A percentile compares a stretch with the other conserved stretches of the same genome.
These are phyloP conservation scores for Ichneumon xanthorius DNA, from an alignment of 2,888 invertebrate species.

Conservation along the genomic window DNA sequence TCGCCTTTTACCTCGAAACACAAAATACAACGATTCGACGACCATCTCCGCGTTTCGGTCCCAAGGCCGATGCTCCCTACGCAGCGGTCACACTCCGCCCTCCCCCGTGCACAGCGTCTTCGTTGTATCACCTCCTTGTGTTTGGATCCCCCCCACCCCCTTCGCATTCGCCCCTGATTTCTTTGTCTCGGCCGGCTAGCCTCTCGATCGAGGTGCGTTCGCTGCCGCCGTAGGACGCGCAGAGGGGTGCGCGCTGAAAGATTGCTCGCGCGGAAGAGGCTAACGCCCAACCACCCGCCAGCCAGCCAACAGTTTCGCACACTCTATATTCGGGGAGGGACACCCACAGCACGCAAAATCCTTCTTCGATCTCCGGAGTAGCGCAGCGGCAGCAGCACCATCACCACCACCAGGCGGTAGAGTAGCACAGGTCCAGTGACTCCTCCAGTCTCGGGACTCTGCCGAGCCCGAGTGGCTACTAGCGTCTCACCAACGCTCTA, in stretches of 20 bases:
- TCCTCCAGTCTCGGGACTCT: slow-evolving; percentile 57
- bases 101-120: neutral
- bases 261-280: slow-evolving; percentile 75
- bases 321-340: slow-evolving; percentile 3
- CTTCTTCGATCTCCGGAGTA: slow-evolving; percentile 58
- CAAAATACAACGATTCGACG: too few species aligned
- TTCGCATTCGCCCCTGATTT: slow-evolving; percentile 9
- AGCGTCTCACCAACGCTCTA: slow-evolving; percentile 1
- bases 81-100: neutral
- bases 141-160: neutral
- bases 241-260: slow-evolving; percentile 70
- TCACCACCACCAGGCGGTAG: neutral
- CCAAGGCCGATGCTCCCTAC: neutral
- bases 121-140: neutral
- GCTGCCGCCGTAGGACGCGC: slow-evolving; percentile 39
- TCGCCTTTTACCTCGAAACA: neutral
- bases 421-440: slow-evolving; percentile 59
- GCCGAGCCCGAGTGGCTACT: slow-evolving; percentile 46
- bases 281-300: slow-evolving; percentile 78
- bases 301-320: slow-evolving; percentile 42
- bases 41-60: too few species aligned
- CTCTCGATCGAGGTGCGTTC: slow-evolving; percentile 27
- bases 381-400: slow-evolving; percentile 25
- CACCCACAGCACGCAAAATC: slow-evolving; percentile 49
- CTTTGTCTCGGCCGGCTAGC: slow-evolving; percentile 22